Conservation (phyloP, 2,797 vertebrate species). For the Cuculus canorus region DNA sequence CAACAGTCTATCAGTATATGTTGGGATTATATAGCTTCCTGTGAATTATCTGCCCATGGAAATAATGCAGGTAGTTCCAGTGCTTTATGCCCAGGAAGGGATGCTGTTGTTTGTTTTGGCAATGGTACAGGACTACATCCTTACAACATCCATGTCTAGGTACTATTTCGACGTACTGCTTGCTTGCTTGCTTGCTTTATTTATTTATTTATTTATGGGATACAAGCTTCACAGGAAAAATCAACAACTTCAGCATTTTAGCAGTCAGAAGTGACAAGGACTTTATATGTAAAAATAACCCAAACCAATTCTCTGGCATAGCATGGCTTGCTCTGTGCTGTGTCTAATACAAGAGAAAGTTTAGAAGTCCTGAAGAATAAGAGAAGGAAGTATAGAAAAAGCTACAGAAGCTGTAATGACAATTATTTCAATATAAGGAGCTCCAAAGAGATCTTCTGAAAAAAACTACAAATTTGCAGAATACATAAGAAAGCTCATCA, state of each 20-base stretch:
- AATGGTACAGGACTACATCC: background rate
- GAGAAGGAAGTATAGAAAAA: background rate
- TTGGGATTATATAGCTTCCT: background rate
- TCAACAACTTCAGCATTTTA: background rate
- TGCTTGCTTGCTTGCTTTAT: no score
- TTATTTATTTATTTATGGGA: background rate
- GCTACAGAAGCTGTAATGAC: background rate
- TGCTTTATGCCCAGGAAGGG: background rate
- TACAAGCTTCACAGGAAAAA: background rate
- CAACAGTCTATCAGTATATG: background rate
- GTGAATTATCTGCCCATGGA: background rate
- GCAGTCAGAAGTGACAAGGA: background rate
- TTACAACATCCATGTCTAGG: background rate
- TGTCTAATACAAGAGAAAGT: background rate
- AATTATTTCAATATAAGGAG: background rate
- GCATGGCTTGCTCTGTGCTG: background rate
- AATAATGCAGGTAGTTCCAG: background rate
- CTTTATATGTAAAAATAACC: background rate
- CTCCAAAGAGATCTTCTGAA: background rate
- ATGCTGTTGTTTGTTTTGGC: background rate
- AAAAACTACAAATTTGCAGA: background rate
- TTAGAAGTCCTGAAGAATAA: background rate
- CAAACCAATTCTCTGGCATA: background rate
- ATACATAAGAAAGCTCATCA: background rate
- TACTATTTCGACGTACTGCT: background rate